phyloP scores from a whole-genome alignment of 2,113 vertebrate species.

The Entomyzon cyanotis region DNA sequence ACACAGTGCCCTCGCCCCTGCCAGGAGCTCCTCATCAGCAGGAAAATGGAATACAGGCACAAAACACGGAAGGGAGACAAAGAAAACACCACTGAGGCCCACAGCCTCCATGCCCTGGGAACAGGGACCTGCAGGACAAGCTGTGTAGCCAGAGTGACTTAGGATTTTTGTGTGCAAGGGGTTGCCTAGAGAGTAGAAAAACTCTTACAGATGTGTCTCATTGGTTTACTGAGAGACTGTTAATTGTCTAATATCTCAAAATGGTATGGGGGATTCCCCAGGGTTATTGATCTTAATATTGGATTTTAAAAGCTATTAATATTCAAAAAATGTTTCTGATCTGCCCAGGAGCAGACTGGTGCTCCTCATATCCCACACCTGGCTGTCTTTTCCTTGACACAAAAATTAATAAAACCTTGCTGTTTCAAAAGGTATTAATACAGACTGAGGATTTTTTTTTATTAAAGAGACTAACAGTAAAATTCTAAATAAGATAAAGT shows the following conservation, averaged over 20 bases:
- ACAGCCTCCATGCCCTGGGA: neutral
- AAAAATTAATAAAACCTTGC: neutral
- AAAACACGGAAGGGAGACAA: neutral
- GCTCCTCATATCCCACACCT: neutral
- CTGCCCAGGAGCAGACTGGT: neutral
- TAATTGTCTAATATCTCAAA: neutral
- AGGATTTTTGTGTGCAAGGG: neutral
- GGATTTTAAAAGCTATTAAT: neutral
- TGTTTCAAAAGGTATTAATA: neutral
- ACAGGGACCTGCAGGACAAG: neutral
- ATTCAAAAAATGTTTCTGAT: neutral
- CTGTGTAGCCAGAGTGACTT: neutral
- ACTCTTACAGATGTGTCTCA: neutral
- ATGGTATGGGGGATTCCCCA: neutral
- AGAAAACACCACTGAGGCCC: neutral
- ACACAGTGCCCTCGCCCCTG: rapidly evolving
- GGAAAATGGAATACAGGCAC: neutral
- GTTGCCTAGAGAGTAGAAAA: neutral
- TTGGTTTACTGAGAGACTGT: neutral
- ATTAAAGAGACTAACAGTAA: neutral
- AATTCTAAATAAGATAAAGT: neutral
- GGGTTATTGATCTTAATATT: neutral
- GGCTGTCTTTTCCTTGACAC: neutral
- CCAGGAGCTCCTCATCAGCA: neutral
- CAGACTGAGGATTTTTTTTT: neutral